A percentile compares a stretch with the other conserved stretches of the same genome.
These are phyloP conservation scores for Phyllostomus hastatus DNA, from an alignment of 2,113 vertebrate genomes.

Conservation along the genomic window DNA sequence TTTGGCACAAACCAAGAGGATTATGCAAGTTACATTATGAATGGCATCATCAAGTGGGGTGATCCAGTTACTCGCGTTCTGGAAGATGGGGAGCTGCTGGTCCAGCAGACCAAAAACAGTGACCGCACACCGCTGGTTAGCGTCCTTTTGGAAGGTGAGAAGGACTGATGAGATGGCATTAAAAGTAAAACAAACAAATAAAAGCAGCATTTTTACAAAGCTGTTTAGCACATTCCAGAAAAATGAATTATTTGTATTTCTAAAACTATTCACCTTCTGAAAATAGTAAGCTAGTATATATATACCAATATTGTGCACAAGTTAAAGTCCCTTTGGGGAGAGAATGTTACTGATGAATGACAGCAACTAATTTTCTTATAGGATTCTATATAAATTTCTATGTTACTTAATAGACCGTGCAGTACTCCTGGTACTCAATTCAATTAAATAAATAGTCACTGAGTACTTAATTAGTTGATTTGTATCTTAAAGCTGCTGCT, in stretches of 20 bases:
- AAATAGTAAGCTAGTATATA: background rate
- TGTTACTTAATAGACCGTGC: background rate
- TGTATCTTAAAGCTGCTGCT: too few species aligned
- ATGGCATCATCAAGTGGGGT: conserved; percentile 96
- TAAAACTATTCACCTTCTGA: background rate
- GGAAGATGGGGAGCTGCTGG: conserved; percentile 93
- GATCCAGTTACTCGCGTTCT: conserved; percentile 91
- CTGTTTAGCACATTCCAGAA: background rate
- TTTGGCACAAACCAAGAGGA: conserved; percentile 98
- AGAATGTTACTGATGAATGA: conserved; percentile 5
- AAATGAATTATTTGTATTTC: background rate
- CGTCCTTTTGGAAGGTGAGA: conserved; percentile 93
- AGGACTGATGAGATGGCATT: background rate
- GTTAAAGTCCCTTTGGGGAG: background rate
- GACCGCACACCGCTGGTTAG: conserved; percentile 96
- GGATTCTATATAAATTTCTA: background rate
- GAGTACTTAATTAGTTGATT: background rate
- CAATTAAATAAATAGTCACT: background rate
- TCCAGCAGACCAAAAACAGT: conserved; percentile 97
- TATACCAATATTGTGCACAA: background rate
- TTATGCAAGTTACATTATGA: conserved; percentile 97
- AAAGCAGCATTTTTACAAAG: background rate
- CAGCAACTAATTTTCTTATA: conserved; percentile 6
- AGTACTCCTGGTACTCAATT: background rate
- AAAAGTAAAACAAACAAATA: background rate